Evolutionary conservation across 2,888 invertebrate species (phyloP).

Genomic region (Lasius fuliginosus): DNA sequence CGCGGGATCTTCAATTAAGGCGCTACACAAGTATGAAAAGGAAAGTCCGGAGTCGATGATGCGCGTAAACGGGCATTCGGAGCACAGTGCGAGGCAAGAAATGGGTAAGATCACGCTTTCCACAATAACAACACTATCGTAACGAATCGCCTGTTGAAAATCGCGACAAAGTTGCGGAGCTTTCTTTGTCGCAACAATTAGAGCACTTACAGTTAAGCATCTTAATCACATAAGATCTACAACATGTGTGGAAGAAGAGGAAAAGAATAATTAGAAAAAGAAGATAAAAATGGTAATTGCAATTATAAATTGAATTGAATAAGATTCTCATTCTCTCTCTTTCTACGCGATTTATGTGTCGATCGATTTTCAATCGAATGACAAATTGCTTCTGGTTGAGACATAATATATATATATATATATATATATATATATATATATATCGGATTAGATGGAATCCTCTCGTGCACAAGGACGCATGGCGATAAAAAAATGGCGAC

Average conservation of each 20-base stretch:
- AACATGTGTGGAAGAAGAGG: not conserved
- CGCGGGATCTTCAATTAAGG: conserved; percentile 57
- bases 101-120: conserved; percentile 80
- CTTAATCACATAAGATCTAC: not conserved
- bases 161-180: not conserved
- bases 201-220: conserved; percentile 13
- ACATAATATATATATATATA: not conserved
- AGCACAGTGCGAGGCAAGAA: conserved; percentile 82
- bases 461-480: conserved; percentile 31
- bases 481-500: conserved; percentile 8
- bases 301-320: not conserved
- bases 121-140: not conserved
- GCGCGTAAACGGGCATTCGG: conserved; percentile 84
- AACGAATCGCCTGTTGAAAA: conserved; percentile 37
- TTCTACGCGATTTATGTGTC: not conserved
- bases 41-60: conserved; percentile 80
- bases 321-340: not conserved
- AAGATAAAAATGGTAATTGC: not conserved
- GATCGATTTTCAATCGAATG: conserved; percentile 26
- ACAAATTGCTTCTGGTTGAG: conserved; percentile 2
- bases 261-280: not conserved
- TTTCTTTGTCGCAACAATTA: not conserved
- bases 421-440: no score
- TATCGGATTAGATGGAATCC: conserved; percentile 22
- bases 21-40: conserved; percentile 79